Evolutionary conservation across 2,888 invertebrate genomes (phyloP), one percentile per base, ranked within the genome.

Genomic region (Chrysotoxum bicinctum): DNA sequence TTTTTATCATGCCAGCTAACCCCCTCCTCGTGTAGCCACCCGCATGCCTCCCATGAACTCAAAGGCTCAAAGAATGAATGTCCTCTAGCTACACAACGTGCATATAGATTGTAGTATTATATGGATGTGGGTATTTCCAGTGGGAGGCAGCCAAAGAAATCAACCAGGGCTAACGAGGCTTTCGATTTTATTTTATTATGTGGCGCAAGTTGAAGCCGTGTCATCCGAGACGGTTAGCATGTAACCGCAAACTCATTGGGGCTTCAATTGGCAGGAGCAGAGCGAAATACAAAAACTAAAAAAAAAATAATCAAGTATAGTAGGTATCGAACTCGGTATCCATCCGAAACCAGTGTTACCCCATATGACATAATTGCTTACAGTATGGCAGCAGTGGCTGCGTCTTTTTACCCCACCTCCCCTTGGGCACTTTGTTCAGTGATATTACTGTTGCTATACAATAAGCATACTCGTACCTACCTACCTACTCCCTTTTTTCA

Each of bases 321-420:
- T n/a, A n/a, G 64, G 62, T 58, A 80, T 72, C 62, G 68, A 81
- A 76, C 68, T 48, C 50, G 66, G 74, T 80, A 76, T 68, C 76
- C 76, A 85, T 69, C 48, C 62, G 73, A 85, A 73, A 81, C 81
- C 85, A 72, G 76, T 77, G 73, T 81, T 81, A 77, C 69, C 50
- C 72, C 68, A 81, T 69, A 85, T 85, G 85, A 80, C 81, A 81
- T 81, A 85, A 85, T 85, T 81, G 77, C 73, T 69, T 43, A 69
- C 66, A 64, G 69, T 79, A 21, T 66, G 21, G 75, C 56, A 64
- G 66, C 52, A 76, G 58, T 72, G 52, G 60, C 21, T 75, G 56
- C 70, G 74, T 32, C 43, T 66, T 43, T 69, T 78, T 23, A 56
- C 50, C 50, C 48, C 56, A 9, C 45, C 45, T 16, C 60, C 43